Evolutionary conservation across 1,140 invertebrate genomes (phyloP).

Genomic region (Amphibalanus amphitrite): DNA sequence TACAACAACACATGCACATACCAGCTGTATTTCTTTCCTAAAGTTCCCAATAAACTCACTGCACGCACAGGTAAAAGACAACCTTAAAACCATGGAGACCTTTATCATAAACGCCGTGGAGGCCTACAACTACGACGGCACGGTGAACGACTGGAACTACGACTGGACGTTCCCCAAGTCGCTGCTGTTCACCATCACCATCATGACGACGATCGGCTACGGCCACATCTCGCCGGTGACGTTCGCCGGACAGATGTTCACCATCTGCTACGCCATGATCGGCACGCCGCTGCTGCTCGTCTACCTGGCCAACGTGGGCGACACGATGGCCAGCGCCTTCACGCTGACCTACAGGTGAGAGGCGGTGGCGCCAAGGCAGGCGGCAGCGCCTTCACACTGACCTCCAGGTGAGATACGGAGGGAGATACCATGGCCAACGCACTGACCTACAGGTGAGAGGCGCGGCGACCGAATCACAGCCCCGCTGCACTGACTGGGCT

Average conservation of each 20-base stretch:
- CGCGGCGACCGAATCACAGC: too few species aligned
- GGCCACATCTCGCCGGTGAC: too few species aligned
- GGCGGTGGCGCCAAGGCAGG: too few species aligned
- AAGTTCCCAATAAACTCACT: too few species aligned
- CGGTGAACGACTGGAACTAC: slow-evolving; percentile 18
- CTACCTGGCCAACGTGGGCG: slow-evolving; percentile 24
- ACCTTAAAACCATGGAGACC: slow-evolving; percentile 17
- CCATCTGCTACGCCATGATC: slow-evolving; percentile 22
- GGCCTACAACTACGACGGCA: slow-evolving; percentile 20
- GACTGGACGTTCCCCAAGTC: too few species aligned
- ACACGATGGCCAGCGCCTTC: slow-evolving; percentile 20
- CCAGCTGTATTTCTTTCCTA: too few species aligned
- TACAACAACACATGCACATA: too few species aligned
- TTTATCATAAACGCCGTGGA: slow-evolving; percentile 18
- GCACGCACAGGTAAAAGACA: slow-evolving; percentile 15
- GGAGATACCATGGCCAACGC: too few species aligned
- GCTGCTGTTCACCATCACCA: slow-evolving; percentile 21
- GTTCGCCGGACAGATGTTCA: slow-evolving; percentile 20
- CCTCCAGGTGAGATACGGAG: too few species aligned
- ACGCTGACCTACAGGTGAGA: slow-evolving; percentile 18
- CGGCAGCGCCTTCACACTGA: neutral
- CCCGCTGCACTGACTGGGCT: too few species aligned
- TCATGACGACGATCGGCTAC: slow-evolving; percentile 23
- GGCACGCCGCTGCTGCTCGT: too few species aligned
- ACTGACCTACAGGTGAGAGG: neutral